phyloP scores from a whole-genome alignment of 2,888 invertebrate species.

The Masnerella sp. region DNA sequence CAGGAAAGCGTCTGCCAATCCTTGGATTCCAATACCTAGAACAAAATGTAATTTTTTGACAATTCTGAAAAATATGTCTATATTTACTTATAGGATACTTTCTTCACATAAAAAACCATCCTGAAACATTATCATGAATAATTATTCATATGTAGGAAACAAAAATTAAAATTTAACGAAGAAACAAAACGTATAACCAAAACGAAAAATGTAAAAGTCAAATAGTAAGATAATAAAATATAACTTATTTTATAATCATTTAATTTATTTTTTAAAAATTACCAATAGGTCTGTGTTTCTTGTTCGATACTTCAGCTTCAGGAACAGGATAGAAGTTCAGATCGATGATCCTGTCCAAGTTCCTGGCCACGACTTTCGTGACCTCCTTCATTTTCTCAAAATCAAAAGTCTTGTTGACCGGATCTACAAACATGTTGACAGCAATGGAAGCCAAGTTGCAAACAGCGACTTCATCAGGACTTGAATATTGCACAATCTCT shows the following conservation, averaged over 20 bases:
- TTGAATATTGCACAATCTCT: conserved; percentile 97
- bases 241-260: too few species aligned
- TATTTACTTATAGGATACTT: too few species aligned
- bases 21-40: conserved; percentile 94
- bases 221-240: too few species aligned
- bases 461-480: conserved; percentile 95
- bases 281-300: conserved; percentile 90
- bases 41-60: neutral
- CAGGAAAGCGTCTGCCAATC: conserved; percentile 97
- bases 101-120: too few species aligned
- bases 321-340: conserved; percentile 96
- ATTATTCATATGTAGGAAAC: too few species aligned
- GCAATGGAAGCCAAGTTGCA: conserved; percentile 99
- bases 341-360: conserved; percentile 98
- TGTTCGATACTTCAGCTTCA: conserved; percentile 92
- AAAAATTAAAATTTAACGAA: too few species aligned
- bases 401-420: conserved; percentile 87
- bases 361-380: conserved; percentile 91
- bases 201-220: too few species aligned
- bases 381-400: conserved; percentile 92
- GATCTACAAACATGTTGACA: conserved; percentile 93
- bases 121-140: too few species aligned
- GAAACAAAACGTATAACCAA: too few species aligned
- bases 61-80: too few species aligned
- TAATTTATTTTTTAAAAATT: too few species aligned